Evolutionary conservation across 2,113 vertebrate species (phyloP).

Genomic region (Gavia stellata): DNA sequence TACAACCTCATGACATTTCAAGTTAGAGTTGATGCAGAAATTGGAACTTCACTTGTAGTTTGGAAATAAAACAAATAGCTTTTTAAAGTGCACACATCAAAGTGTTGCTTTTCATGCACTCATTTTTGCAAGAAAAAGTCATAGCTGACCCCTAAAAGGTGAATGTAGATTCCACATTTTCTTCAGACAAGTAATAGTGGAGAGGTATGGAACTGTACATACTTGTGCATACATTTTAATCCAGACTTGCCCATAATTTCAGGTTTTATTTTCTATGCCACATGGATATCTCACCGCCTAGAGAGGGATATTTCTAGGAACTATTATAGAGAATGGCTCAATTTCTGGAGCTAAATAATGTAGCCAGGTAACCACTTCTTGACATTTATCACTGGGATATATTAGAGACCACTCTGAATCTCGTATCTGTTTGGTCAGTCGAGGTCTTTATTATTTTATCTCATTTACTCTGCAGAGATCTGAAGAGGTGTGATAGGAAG

Average conservation of each 20-base stretch:
- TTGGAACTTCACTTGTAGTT: not conserved
- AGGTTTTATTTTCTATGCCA: not conserved
- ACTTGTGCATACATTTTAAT: not conserved
- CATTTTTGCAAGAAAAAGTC: not conserved
- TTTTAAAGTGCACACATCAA: not conserved
- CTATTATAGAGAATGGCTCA: not conserved
- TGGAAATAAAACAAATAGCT: not conserved
- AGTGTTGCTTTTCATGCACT: not conserved
- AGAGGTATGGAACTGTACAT: not conserved
- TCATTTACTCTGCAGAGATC: not conserved
- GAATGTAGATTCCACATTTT: not conserved
- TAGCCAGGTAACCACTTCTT: not conserved
- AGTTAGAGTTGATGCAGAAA: not conserved
- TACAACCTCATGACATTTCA: not conserved
- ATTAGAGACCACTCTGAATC: not conserved
- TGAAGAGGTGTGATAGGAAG: not conserved
- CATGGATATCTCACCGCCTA: not conserved
- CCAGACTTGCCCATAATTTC: not conserved
- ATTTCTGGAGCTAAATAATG: not conserved
- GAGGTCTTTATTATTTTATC: not conserved
- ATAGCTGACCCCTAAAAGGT: not conserved
- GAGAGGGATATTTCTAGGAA: not conserved
- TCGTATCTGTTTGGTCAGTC: not conserved
- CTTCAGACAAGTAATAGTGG: not conserved
- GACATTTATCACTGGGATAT: not conserved